Evolutionary conservation across 2,113 vertebrate species (phyloP), one percentile per base, ranked within the genome.

Genomic region (Lepisosteus osseus): DNA sequence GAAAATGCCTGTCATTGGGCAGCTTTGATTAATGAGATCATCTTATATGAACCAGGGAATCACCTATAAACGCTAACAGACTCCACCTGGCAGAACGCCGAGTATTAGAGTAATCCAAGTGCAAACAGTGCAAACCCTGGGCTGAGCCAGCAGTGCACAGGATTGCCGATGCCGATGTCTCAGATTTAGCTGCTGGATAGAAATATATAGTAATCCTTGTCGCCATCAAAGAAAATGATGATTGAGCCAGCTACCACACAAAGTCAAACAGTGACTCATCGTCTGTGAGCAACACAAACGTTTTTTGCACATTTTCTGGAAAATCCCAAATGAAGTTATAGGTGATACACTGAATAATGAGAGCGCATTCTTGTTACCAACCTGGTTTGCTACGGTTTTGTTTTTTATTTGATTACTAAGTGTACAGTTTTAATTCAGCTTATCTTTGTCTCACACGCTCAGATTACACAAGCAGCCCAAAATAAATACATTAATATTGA

Each of bases 21-120:
- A 65, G 62, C 15, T 65, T 59, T 59, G 57, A 59, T 59, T 59
- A 59, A 59, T 59, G 57, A 59, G 62, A 41, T 65, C 41, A 65
- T 65, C 17, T 43, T 65, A 41, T 43, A 65, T 41, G 41, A 41
- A 65, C 17, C 11, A 3, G 41, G 62, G 62, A 65, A 65, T 65
- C 62, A 65, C 62, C 62, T 65, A 65, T 65, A 65, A 65, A 65
- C 12, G 17, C 12, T 65, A 40, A 41, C 17, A 65, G 62, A 41
- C 62, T 65, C 2, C 62, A 40, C 3, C 17, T 65, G 62, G 62
- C 62, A 40, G 41, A 29, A 15, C 17, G 17, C 41, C 41, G 17
- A 65, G 62, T 65, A 65, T 65, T 40, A 65, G 62, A 29, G 62
- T 65, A 65, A 65, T 65, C 62, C 62, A 15, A 65, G 41, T 41